A percentile compares a stretch with the other conserved stretches of the same genome.
phyloP scores from a whole-genome alignment of 2,797 vertebrate genomes.

The Rhincodon typus region DNA sequence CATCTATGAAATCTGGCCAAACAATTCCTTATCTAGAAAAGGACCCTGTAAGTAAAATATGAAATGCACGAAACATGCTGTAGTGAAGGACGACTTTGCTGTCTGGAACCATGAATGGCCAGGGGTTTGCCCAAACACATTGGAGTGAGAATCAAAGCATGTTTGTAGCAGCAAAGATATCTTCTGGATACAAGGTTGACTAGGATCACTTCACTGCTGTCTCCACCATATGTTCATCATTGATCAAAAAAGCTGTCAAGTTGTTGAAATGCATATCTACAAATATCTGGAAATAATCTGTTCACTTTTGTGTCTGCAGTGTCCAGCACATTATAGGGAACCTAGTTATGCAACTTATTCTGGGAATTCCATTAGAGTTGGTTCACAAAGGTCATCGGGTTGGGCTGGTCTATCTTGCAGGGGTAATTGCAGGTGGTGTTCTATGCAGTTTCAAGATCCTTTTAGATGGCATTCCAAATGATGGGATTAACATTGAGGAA shows the following conservation, averaged over 20 bases:
- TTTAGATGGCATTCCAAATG: not conserved
- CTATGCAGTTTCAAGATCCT: not conserved
- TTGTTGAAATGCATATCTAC: not conserved
- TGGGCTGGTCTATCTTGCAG: conserved; percentile 77
- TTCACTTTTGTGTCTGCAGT: conserved; percentile 49
- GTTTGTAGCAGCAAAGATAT: not conserved
- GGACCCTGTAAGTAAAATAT: not conserved
- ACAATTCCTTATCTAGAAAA: not conserved
- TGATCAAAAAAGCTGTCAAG: not conserved
- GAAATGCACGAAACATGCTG: not conserved
- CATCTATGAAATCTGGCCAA: not conserved
- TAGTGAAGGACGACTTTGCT: not conserved
- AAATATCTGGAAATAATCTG: not conserved
- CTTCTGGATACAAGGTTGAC: not conserved
- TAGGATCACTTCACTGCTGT: not conserved
- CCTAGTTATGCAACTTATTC: conserved; percentile 72
- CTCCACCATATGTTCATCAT: not conserved
- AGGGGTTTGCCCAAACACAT: not conserved
- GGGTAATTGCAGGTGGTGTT: conserved; percentile 77
- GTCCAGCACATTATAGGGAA: conserved; percentile 82
- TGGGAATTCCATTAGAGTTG: conserved; percentile 81
- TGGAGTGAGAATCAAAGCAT: not conserved
- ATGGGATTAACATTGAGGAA: not conserved
- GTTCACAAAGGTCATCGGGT: conserved; percentile 86
- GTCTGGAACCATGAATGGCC: not conserved